phyloP scores from a whole-genome alignment of 1,140 invertebrate species.

The Drosophila sp. region DNA sequence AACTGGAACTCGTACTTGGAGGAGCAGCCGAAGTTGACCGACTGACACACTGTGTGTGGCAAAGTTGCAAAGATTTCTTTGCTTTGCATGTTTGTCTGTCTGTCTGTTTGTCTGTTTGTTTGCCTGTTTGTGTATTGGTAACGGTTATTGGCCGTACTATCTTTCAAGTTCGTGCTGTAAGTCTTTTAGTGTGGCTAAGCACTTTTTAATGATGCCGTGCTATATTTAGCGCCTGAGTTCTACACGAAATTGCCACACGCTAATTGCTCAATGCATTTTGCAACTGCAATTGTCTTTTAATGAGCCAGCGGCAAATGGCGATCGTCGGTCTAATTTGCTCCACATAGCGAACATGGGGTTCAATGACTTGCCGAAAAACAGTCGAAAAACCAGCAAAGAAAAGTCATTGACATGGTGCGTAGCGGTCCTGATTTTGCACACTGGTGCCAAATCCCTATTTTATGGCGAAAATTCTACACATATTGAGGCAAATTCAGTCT shows the following conservation, averaged over 20 bases:
- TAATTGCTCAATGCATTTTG: constrained; percentile 64
- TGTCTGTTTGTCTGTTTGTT: constrained; percentile 22
- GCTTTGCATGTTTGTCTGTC: constrained; percentile 2
- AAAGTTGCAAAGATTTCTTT: constrained; percentile 39
- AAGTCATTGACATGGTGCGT: constrained; percentile 18
- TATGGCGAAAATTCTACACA: too few relatives aligned
- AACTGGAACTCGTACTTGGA: constrained; percentile 25
- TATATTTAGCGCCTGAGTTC: constrained; percentile 74
- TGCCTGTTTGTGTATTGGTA: constrained; percentile 35
- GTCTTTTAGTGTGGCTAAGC: constrained; percentile 52
- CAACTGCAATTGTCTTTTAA: constrained; percentile 66
- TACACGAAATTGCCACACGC: constrained; percentile 65
- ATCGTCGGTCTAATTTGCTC: constrained; percentile 45
- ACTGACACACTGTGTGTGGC: constrained; percentile 65
- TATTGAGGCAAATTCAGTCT: too few relatives aligned
- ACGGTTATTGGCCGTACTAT: constrained; percentile 58
- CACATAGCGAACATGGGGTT: constrained; percentile 55
- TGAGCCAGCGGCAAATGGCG: constrained; percentile 26
- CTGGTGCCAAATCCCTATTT: too few relatives aligned
- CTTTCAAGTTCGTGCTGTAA: constrained; percentile 57
- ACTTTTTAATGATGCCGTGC: constrained; percentile 78
- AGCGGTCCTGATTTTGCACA: neutral
- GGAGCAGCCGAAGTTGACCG: constrained; percentile 52
- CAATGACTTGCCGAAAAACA: constrained; percentile 66
- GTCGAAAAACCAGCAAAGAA: constrained; percentile 6